Base-by-base conservation (phyloP, 2,113 vertebrate species). In the Gadus chalcogrammus region DNA sequence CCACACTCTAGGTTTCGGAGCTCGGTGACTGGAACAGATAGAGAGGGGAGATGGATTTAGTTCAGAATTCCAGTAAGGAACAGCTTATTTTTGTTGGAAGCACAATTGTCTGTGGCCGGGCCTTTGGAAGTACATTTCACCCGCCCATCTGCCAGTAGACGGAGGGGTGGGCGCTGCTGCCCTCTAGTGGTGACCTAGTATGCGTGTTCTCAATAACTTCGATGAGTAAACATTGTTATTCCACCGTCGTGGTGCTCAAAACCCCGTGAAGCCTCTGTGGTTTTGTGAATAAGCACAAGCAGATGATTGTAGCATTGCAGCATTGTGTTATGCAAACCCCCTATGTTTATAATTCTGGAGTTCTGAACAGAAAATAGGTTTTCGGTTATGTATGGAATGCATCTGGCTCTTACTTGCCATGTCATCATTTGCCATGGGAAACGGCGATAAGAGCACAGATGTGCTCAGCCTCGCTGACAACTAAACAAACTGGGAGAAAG, bases 61-160 rank as follows among this genome's bases (percentile, higher is more conserved):
- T 84, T 72, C 78, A 82, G 82, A 85, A 91, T 90, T 91, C 90
- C 87, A 87, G 81, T 80, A 81, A 74, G 80, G 80, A 85, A 84
- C 70, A 82, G 87, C 89, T 92, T 90, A 86, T 92, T 92, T 91
- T 91, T 68, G 81, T 79, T 91, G 90, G 88, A 90, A 90, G 80
- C 79, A 85, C 85, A 88, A 88, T 85, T 91, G 90, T 91, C 88
- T 91, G 87, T 92, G 90, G 88, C 87, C 73, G 79, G 73, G 72
- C 70, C 38, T 84, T 89, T 90, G 83, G 84, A 89, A 80, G 83
- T 71, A 74, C 80, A 83, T 71, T 84, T 85, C 80, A 83, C 84
- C 80, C 71, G 70, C 79, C 74, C 79, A 82, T 81, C 74, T 79
- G 82, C 82, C 78, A 84, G 68, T 62, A 72, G 81, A 73, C 24